Conservation (phyloP, 2,113 vertebrate species). For the Tiliqua scincoides region DNA sequence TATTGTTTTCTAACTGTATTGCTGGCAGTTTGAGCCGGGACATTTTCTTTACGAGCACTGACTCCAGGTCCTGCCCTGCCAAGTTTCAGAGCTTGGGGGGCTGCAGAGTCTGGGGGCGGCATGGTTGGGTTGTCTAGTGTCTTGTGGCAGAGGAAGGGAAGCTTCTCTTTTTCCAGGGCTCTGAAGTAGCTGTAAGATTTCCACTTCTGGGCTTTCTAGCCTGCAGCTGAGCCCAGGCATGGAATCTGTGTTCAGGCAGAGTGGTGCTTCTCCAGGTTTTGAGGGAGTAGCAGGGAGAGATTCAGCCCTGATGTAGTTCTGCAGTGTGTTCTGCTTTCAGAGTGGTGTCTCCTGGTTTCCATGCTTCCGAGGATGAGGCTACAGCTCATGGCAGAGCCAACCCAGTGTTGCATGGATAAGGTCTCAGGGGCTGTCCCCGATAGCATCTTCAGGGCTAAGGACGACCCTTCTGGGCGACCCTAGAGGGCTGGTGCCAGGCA, state of each 20-base stretch:
- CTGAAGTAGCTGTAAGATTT: background rate
- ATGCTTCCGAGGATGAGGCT: too few relatives aligned
- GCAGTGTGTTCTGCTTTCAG: background rate
- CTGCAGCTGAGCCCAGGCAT: background rate
- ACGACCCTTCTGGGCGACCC: too few relatives aligned
- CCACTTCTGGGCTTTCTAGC: background rate
- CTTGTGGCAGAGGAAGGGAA: too few relatives aligned
- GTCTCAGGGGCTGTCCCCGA: too few relatives aligned
- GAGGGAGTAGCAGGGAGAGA: background rate
- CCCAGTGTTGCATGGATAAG: too few relatives aligned
- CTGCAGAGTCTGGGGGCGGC: background rate
- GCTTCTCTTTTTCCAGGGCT: background rate
- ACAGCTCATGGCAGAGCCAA: too few relatives aligned
- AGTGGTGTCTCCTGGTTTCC: too few relatives aligned
- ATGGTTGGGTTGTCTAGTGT: background rate
- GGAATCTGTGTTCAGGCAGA: background rate
- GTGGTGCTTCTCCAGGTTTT: rapidly evolving
- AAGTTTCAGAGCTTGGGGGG: slow-evolving; percentile 22
- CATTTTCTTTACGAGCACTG: too few relatives aligned
- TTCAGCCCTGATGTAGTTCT: background rate
- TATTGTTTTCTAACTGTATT: too few relatives aligned
- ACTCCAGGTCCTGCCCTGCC: background rate
- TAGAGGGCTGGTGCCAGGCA: too few relatives aligned
- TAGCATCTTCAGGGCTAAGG: too few relatives aligned
- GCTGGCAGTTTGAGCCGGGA: too few relatives aligned